Conservation (phyloP, 2,888 invertebrate genomes). For the Lepetodrilus schrolli region DNA sequence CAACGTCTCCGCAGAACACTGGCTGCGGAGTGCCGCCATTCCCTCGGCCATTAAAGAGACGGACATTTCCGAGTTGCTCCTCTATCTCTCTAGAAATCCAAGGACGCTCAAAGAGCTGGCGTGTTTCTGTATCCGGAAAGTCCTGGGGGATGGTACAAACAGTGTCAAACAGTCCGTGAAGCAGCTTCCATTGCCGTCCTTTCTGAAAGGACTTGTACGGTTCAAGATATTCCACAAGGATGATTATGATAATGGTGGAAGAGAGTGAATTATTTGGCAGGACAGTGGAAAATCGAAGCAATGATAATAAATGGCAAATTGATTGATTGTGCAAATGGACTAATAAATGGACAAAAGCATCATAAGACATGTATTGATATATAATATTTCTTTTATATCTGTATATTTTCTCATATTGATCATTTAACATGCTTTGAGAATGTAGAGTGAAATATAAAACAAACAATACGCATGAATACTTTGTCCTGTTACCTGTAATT, state of each 20-base stretch:
- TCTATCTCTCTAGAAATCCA: constrained; percentile 44
- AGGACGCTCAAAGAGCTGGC: constrained; percentile 45
- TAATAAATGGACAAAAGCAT: too few species aligned
- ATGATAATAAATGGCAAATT: not conserved
- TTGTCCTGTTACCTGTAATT: too few species aligned
- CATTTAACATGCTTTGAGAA: too few species aligned
- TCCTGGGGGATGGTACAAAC: constrained; percentile 27
- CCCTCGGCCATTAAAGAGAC: constrained; percentile 43
- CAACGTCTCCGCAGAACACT: constrained; percentile 52
- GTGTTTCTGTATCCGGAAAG: constrained; percentile 42
- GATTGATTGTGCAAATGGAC: too few species aligned
- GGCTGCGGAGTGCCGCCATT: constrained; percentile 49
- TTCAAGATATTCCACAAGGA: not conserved
- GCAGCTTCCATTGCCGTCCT: constrained; percentile 35
- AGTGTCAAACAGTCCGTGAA: constrained; percentile 25
- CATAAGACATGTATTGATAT: too few species aligned
- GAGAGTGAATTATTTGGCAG: not conserved
- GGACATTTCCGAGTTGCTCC: constrained; percentile 42
- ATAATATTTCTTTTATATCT: too few species aligned
- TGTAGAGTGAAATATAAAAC: too few species aligned
- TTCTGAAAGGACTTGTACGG: constrained; percentile 36
- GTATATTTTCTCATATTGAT: too few species aligned
- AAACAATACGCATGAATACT: too few species aligned
- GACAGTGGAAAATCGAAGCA: not conserved
- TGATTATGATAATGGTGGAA: not conserved